Percentiles rank a stretch among this genome's conserved stretches.
phyloP scores from a whole-genome alignment of 2,113 vertebrate species.

The Acrocephalus kingi region DNA sequence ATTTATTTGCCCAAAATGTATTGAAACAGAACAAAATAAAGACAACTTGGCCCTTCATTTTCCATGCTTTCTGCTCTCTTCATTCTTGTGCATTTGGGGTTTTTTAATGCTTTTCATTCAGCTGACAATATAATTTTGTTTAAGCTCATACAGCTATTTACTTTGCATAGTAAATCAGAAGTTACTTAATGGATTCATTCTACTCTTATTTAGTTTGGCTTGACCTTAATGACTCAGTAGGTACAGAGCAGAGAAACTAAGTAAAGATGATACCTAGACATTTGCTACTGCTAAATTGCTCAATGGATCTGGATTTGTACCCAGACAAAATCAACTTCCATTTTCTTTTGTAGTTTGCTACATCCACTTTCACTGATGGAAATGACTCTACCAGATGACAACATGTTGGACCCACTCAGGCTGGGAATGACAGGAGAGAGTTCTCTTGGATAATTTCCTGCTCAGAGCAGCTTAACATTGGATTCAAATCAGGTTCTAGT shows the following conservation, averaged over 20 bases:
- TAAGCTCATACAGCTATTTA: not conserved
- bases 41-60: not conserved
- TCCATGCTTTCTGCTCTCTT: not conserved
- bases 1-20: not conserved
- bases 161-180: not conserved
- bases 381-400: not conserved
- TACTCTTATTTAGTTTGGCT: not conserved
- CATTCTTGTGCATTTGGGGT: rapidly evolving
- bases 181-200: not conserved
- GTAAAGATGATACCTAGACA: not conserved
- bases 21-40: not conserved
- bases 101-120: not conserved
- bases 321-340: not conserved
- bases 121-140: not conserved
- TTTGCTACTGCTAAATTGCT: not conserved
- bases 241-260: not conserved
- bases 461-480: not conserved
- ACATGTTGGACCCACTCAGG: not conserved
- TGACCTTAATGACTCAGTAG: not conserved
- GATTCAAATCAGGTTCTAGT: not conserved
- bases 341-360: not conserved
- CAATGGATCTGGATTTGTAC: not conserved
- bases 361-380: not conserved
- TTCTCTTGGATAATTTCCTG: not conserved
- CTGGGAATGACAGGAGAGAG: not conserved